phyloP scores from a whole-genome alignment of 2,888 invertebrate genomes.

The Dioctria linearis region DNA sequence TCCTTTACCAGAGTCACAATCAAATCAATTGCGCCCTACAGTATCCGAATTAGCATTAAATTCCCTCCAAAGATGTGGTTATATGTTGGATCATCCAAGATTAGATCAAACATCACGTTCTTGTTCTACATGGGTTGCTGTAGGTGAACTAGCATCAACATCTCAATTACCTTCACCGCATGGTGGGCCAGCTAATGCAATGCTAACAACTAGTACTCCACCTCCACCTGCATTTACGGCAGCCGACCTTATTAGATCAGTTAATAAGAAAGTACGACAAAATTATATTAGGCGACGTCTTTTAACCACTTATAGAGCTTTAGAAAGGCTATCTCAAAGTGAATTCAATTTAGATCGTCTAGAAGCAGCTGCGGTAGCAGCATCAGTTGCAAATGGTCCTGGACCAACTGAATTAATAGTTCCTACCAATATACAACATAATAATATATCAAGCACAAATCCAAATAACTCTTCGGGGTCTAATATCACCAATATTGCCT shows the following conservation, averaged over 20 bases:
- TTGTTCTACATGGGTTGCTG: constrained; percentile 90
- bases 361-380: constrained; percentile 76
- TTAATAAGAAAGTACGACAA: constrained; percentile 88
- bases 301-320: constrained; percentile 84
- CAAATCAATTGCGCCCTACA: constrained; percentile 67
- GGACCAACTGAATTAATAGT: constrained; percentile 61
- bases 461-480: background rate
- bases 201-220: constrained; percentile 61
- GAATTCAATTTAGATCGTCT: constrained; percentile 85
- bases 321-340: constrained; percentile 87
- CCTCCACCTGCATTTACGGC: constrained; percentile 74
- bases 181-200: constrained; percentile 72
- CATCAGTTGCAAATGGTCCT: constrained; percentile 66
- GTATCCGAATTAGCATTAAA: constrained; percentile 76
- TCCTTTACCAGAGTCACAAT: constrained; percentile 70
- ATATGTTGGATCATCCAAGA: constrained; percentile 74
- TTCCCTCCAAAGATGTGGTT: constrained; percentile 73
- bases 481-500: constrained; percentile 58
- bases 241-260: constrained; percentile 80
- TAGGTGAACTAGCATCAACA: constrained; percentile 82
- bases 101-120: constrained; percentile 78
- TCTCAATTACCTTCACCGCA: constrained; percentile 89
- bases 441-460: constrained; percentile 35
- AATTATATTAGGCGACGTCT: constrained; percentile 85
- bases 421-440: constrained; percentile 57